Conservation (phyloP, 2,797 vertebrate genomes). For the Molossus molossus region DNA sequence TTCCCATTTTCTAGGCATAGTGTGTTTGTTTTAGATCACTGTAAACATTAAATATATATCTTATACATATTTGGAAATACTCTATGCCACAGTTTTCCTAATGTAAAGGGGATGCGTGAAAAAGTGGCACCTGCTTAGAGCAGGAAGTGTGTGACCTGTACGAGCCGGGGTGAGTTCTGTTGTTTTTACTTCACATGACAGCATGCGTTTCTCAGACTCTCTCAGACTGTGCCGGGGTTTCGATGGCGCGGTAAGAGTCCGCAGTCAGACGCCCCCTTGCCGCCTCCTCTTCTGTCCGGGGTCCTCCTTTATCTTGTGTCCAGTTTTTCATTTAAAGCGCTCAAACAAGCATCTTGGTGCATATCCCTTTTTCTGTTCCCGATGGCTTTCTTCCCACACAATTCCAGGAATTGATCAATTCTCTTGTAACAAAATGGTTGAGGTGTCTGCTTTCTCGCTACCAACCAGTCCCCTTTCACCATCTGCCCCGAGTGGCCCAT, state of each 20-base stretch:
- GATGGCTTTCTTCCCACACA: not conserved
- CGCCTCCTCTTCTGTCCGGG: not conserved
- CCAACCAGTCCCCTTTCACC: no score
- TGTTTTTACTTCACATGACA: not conserved
- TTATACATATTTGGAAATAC: not conserved
- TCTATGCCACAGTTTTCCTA: not conserved
- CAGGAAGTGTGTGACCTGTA: not conserved
- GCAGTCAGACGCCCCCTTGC: not conserved
- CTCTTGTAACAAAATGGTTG: not conserved
- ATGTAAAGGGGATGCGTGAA: not conserved
- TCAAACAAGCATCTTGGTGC: not conserved
- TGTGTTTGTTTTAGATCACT: not conserved
- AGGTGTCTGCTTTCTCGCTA: not conserved
- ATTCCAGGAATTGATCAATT: not conserved
- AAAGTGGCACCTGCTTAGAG: rapidly evolving
- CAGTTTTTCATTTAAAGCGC: not conserved
- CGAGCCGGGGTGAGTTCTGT: not conserved
- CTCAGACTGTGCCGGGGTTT: not conserved
- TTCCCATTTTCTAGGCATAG: not conserved
- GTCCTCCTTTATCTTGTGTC: not conserved
- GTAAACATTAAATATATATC: conserved; percentile 17
- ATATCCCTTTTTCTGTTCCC: not conserved
- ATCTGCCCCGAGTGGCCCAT: not conserved
- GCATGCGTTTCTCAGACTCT: not conserved
- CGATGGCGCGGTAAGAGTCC: not conserved